Evolutionary conservation across 2,888 invertebrate species (phyloP).

Genomic region (Acheta domesticus): DNA sequence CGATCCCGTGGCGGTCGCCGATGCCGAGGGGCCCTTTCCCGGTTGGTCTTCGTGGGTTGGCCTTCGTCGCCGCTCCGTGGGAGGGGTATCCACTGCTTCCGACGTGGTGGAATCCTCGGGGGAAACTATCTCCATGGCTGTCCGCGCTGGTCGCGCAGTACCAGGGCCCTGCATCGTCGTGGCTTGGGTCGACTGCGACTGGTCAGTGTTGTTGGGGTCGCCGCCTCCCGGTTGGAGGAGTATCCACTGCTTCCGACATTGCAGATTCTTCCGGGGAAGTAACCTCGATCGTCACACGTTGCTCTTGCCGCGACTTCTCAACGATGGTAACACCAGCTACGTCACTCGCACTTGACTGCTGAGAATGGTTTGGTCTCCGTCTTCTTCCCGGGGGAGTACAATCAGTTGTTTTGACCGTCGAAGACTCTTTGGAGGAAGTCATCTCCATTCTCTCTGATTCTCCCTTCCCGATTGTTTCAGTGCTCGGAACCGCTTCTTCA

Average conservation of each 20-base stretch:
- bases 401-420: neutral
- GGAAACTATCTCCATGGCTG: neutral
- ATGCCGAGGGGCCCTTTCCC: neutral
- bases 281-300: too few relatives aligned
- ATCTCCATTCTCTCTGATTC: too few relatives aligned
- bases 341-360: neutral
- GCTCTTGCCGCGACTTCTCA: too few relatives aligned
- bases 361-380: neutral
- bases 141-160: too few relatives aligned
- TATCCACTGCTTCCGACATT: neutral
- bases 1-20: neutral
- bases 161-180: neutral
- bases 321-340: neutral
- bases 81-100: neutral
- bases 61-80: neutral
- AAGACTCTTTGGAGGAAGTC: neutral
- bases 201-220: neutral
- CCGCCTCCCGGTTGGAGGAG: neutral
- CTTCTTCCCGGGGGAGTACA: neutral
- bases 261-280: neutral
- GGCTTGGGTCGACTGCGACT: neutral
- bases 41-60: neutral
- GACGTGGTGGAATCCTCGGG: neutral
- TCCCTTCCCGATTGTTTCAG: too few relatives aligned
- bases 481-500: too few relatives aligned